Evolutionary conservation across 2,113 vertebrate genomes (phyloP).

Genomic region (Copsychus sechellarum): DNA sequence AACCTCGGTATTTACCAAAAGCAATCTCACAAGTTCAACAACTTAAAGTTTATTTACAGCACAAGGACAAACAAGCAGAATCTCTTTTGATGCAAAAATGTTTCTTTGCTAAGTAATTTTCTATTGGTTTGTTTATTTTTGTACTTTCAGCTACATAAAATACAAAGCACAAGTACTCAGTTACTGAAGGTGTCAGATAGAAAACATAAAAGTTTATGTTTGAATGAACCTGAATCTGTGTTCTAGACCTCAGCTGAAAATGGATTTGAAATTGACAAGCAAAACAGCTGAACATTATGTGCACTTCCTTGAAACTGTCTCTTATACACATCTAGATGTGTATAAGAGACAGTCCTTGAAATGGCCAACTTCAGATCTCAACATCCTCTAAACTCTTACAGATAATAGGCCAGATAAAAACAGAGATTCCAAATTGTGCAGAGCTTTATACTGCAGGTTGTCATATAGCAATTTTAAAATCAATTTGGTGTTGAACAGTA

Average conservation of each 20-base stretch:
- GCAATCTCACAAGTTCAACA: neutral
- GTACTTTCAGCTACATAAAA: slow-evolving; percentile 1
- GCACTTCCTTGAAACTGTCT: slow-evolving; percentile 13
- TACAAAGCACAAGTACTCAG: neutral
- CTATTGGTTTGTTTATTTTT: neutral
- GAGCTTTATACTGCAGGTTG: neutral
- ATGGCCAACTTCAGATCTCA: slow-evolving; percentile 2
- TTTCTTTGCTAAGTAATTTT: neutral
- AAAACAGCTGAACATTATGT: neutral
- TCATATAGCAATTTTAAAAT: slow-evolving; percentile 43
- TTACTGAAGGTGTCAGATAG: neutral
- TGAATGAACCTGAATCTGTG: slow-evolving; percentile 9
- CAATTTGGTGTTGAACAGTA: slow-evolving; percentile 10
- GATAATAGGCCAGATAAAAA: slow-evolving; percentile 7
- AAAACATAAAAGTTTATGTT: slow-evolving; percentile 47
- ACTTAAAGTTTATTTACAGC: slow-evolving; percentile 3
- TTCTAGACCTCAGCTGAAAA: slow-evolving; percentile 46
- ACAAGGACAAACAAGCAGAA: neutral
- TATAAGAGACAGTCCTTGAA: no score
- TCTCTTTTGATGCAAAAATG: neutral
- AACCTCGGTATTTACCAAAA: neutral
- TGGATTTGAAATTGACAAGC: slow-evolving; percentile 29
- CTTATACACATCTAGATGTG: no score
- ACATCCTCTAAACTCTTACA: slow-evolving; percentile 1
- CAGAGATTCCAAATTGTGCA: neutral